Percentiles rank a stretch among this genome's conserved stretches.
Evolutionary conservation across 2,113 vertebrate species (phyloP).

Genomic region (Stigmatopora argus): DNA sequence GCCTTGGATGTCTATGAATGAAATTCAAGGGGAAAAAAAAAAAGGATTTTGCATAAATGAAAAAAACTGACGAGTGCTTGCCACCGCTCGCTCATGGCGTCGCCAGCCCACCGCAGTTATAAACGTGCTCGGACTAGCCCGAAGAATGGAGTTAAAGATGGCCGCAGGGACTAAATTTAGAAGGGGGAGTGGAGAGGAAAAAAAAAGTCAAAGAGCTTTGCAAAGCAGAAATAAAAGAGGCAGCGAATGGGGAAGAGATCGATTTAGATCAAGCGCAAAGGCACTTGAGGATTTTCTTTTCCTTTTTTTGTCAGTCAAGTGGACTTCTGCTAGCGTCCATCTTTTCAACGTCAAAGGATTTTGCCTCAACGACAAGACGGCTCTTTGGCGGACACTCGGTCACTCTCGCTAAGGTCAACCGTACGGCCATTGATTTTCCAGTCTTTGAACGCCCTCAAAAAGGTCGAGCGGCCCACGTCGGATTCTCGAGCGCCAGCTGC

Average conservation of each 20-base stretch:
- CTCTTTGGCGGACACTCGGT: too few relatives aligned
- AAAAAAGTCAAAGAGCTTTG: constrained; percentile 3
- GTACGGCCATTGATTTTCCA: constrained; percentile 24
- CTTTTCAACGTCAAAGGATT: not conserved
- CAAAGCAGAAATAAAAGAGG: constrained; percentile 9
- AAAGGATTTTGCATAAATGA: too few relatives aligned
- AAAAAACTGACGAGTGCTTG: too few relatives aligned
- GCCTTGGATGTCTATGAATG: too few relatives aligned
- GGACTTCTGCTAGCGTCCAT: not conserved
- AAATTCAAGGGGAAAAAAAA: too few relatives aligned
- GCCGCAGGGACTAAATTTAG: constrained; percentile 46
- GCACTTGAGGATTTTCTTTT: constrained; percentile 18
- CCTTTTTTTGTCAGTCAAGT: constrained; percentile 7
- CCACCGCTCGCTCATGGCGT: too few relatives aligned
- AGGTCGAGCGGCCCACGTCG: not conserved
- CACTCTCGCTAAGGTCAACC: too few relatives aligned
- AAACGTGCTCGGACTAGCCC: too few relatives aligned
- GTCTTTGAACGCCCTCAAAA: not conserved
- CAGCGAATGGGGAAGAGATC: constrained; percentile 11
- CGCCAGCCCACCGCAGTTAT: too few relatives aligned
- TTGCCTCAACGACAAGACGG: too few relatives aligned
- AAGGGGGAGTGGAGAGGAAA: not conserved
- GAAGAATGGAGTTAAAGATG: constrained; percentile 23
- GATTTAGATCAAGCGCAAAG: constrained; percentile 23
- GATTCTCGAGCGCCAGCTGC: not conserved